phyloP scores from a whole-genome alignment of 1,140 invertebrate genomes.

The Mactra quadrangularis region DNA sequence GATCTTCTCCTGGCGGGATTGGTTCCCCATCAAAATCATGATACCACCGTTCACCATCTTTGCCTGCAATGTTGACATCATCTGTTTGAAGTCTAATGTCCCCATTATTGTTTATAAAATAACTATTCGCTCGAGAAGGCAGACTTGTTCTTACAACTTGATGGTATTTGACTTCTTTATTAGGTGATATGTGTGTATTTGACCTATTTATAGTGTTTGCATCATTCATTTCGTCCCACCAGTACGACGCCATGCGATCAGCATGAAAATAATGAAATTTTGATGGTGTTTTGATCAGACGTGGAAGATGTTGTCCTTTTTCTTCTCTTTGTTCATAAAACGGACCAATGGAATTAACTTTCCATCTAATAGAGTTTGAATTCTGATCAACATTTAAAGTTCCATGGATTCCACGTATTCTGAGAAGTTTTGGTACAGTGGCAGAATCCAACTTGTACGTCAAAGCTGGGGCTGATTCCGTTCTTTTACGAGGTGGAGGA shows the following conservation, averaged over 20 bases:
- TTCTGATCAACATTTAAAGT: conserved; percentile 2
- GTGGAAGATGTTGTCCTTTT: not conserved
- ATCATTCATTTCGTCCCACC: not conserved
- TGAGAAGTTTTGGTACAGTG: conserved; percentile 21
- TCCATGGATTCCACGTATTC: conserved; percentile 37
- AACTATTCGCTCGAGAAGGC: no score
- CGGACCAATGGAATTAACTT: conserved; percentile 28
- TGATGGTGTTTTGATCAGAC: not conserved
- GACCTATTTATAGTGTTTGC: not conserved
- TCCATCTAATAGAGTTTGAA: not conserved
- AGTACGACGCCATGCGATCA: no score
- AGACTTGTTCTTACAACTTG: not conserved
- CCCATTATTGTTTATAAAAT: no score
- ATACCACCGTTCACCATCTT: no score
- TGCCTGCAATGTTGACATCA: no score
- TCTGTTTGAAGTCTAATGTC: no score
- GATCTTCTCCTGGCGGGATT: no score
- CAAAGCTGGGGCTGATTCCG: conserved; percentile 30
- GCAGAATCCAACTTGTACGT: conserved; percentile 12
- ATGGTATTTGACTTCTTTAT: not conserved
- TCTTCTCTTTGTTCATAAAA: conserved; percentile 13
- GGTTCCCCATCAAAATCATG: no score
- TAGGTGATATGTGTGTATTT: not conserved
- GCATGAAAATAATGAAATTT: conserved; percentile 19
- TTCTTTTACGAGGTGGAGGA: not conserved